phyloP scores from a whole-genome alignment of 2,888 invertebrate species.

The Allophyes oxyacanthae region DNA sequence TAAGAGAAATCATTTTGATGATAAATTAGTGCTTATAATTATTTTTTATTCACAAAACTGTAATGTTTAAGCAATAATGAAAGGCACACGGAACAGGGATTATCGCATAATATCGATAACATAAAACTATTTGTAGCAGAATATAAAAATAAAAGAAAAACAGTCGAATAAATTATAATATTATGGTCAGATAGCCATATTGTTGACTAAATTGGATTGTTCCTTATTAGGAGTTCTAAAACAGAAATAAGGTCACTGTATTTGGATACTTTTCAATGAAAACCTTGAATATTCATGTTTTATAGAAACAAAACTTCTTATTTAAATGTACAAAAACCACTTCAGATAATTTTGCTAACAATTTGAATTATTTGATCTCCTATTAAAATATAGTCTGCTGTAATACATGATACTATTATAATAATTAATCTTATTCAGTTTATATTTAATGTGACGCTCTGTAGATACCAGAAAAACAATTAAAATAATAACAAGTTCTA shows the following conservation, averaged over 20 bases:
- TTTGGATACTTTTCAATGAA: conserved; percentile 26
- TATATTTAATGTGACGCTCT: conserved; percentile 8
- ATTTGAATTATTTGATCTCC: not conserved
- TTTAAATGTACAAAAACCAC: not conserved
- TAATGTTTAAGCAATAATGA: not conserved
- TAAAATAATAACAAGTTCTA: not conserved
- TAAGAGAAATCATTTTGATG: no score
- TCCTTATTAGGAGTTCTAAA: conserved; percentile 3
- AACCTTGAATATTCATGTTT: conserved; percentile 14
- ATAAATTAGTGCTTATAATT: no score
- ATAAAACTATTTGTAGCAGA: not conserved
- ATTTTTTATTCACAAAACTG: no score
- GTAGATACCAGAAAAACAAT: no score
- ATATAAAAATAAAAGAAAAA: not conserved
- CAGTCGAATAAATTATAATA: not conserved
- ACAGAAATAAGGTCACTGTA: conserved; percentile 15
- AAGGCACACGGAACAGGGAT: not conserved
- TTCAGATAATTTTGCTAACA: conserved; percentile 7
- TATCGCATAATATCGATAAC: not conserved
- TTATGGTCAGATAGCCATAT: not conserved
- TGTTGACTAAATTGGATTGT: not conserved
- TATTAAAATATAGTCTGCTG: no score
- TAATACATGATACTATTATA: no score
- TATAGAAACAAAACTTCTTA: no score
- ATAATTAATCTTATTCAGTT: no score